Evolutionary conservation across 2,113 vertebrate species (phyloP).

Genomic region (Lates calcarifer): DNA sequence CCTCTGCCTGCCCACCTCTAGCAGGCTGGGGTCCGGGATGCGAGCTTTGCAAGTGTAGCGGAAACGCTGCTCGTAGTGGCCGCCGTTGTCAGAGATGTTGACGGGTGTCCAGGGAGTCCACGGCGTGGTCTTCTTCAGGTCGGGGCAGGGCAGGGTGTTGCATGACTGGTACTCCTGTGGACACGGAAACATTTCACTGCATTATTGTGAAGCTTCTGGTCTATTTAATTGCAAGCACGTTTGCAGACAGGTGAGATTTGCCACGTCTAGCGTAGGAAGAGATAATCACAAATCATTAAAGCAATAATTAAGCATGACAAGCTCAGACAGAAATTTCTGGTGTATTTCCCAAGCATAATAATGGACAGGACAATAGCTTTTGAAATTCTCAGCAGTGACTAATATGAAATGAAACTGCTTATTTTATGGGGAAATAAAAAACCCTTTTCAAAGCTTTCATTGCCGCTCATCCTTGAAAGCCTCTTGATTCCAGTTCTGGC

Average conservation of each 20-base stretch:
- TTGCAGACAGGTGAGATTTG: conserved; percentile 16
- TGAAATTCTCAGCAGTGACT: conserved; percentile 55
- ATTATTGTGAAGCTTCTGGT: neutral
- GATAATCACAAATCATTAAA: conserved; percentile 52
- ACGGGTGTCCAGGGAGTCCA: conserved; percentile 98
- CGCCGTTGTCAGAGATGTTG: conserved; percentile 97
- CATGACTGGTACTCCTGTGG: conserved; percentile 95
- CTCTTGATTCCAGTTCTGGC: conserved; percentile 50
- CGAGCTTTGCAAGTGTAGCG: conserved; percentile 97
- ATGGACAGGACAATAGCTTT: conserved; percentile 59
- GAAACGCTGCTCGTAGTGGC: conserved; percentile 97
- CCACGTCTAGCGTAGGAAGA: conserved; percentile 14
- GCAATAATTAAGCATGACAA: conserved; percentile 53
- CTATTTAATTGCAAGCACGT: neutral
- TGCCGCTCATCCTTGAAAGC: conserved; percentile 51
- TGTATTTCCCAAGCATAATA: conserved; percentile 43
- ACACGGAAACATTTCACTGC: neutral
- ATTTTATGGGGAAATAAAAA: conserved; percentile 56
- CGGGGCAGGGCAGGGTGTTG: conserved; percentile 92
- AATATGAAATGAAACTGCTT: conserved; percentile 58
- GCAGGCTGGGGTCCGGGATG: conserved; percentile 89
- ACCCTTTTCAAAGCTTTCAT: conserved; percentile 54
- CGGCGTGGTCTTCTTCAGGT: conserved; percentile 97
- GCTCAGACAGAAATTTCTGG: conserved; percentile 38
- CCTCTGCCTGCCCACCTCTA: conserved; percentile 95